Evolutionary conservation across 2,113 vertebrate species (phyloP).

Genomic region (Erpornis zantholeuca): DNA sequence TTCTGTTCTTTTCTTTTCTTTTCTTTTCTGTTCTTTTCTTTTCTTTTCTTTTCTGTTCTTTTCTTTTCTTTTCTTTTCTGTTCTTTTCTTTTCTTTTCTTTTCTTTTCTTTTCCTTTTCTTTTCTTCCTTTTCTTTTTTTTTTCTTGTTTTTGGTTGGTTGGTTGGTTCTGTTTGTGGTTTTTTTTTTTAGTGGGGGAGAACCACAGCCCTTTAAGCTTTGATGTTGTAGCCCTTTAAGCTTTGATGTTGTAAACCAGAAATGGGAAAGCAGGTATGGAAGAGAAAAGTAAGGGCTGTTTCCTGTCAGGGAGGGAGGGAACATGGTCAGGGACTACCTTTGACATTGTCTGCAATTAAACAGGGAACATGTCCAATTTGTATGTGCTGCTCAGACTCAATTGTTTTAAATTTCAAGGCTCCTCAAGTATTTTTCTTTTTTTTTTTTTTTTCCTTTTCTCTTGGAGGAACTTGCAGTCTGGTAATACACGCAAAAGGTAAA

Average conservation of each 20-base stretch:
- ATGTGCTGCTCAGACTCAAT: neutral
- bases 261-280: neutral
- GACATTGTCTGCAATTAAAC: neutral
- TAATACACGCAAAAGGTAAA: neutral
- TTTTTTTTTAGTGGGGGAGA: neutral
- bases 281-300: neutral
- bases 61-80: neutral
- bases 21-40: neutral
- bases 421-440: neutral
- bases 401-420: neutral
- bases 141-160: neutral
- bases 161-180: neutral
- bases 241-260: neutral
- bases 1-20: no score
- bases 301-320: neutral
- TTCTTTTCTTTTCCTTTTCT: neutral
- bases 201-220: neutral
- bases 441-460: neutral
- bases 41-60: neutral
- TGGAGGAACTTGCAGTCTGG: neutral
- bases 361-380: neutral
- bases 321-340: neutral
- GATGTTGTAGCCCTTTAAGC: neutral
- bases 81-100: neutral
- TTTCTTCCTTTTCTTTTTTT: neutral